Evolutionary conservation across 1,140 invertebrate species (phyloP).

Genomic region (Radopholus similis): DNA sequence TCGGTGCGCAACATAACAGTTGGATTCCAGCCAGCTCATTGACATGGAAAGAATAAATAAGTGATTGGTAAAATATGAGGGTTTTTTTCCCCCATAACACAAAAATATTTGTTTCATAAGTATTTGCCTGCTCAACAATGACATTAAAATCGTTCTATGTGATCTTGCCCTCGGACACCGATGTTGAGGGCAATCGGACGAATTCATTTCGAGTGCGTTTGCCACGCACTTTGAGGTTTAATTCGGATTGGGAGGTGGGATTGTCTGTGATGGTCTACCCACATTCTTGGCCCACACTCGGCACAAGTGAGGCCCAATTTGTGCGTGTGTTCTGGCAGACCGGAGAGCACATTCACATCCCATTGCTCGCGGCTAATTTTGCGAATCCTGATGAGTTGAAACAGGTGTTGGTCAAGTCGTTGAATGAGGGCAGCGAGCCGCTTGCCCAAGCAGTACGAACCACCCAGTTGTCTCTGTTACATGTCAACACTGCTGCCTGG

Average conservation of each 20-base stretch:
- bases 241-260: neutral
- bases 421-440: neutral
- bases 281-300: neutral
- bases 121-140: neutral
- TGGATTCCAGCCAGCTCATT: slow-evolving; percentile 2
- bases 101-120: too few relatives aligned
- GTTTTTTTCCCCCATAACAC: too few relatives aligned
- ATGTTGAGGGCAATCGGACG: neutral
- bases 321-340: neutral
- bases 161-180: neutral
- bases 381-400: neutral
- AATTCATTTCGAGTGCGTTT: slow-evolving; percentile 9
- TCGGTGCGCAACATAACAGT: neutral
- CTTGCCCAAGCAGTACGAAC: too few relatives aligned
- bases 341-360: neutral
- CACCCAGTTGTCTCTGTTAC: too few relatives aligned
- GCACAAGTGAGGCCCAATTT: neutral
- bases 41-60: slow-evolving; percentile 8
- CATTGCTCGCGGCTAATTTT: neutral
- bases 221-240: slow-evolving; percentile 7
- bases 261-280: slow-evolving; percentile 8
- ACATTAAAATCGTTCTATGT: neutral
- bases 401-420: neutral
- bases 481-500: too few relatives aligned
- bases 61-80: slow-evolving; percentile 6